Evolutionary conservation across 2,113 vertebrate genomes (phyloP), one percentile per base, ranked within the genome.

Genomic region (Hemichromis elongatus): DNA sequence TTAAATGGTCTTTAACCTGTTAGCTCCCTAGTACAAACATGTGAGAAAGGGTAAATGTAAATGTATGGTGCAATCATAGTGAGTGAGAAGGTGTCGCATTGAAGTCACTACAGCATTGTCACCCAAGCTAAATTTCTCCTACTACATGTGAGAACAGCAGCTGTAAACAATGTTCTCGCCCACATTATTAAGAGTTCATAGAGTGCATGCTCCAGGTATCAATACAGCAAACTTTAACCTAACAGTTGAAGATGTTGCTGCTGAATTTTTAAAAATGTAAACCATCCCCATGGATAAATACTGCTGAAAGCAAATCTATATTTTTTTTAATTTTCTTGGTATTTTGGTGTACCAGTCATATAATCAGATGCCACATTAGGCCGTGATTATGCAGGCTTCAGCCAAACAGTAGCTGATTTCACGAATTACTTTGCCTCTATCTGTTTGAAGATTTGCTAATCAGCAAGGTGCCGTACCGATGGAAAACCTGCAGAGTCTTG

Each of bases 401-500:
- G 21, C 68, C 87, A 75, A 37, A 55, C 75, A 86, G 79, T 70
- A 78, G 75, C 70, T 18, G 28, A 82, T 54, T 83, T 66, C 70
- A 53, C 70, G 59, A 61, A 90, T 88, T 54, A 88, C 84, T 73
- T 88, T 75, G 21, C 45, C 70, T 56, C 63, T 28, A 57, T 77
- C 70, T 28, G 47, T 77, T 52, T n/a, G 19, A 79, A 52, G 55
- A 9, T 16, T 50, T 47, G 81, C 50, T 89, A 68, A 87, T 78
- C 82, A 86, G 85, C 21, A 78, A 86, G 45, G 47, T 19, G 86
- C 80, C 59, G 77, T 33, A 53, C 35, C 24, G 14, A 57, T 18
- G 14, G 79, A 68, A 87, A 75, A 85, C 75, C 90, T 70, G 83
- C 47, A 79, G 80, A 85, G 63, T 61, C 45, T 57, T 57, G 82